phyloP scores from a whole-genome alignment of 64 coral and sea anemone genomes.

The Dendrophyllia cribrosa region DNA sequence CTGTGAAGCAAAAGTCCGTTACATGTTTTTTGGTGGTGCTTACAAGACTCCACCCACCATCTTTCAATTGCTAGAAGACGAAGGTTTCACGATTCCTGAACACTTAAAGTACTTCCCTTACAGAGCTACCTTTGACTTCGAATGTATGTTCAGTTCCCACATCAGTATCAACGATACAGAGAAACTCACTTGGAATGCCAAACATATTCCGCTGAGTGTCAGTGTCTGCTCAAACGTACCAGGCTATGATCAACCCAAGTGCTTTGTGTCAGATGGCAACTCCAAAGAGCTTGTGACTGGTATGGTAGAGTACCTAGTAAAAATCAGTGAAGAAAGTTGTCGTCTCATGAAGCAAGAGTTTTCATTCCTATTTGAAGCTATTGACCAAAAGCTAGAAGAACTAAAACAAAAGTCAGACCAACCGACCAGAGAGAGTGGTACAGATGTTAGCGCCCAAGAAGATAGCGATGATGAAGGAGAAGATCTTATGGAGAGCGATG shows the following conservation, averaged over 20 bases:
- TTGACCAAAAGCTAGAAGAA: slow-evolving; percentile 55
- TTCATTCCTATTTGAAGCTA: slow-evolving; percentile 22
- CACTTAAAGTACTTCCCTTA: slow-evolving; percentile 34
- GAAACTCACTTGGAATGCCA: background rate
- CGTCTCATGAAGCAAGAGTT: slow-evolving; percentile 28
- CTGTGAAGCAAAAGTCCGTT: no score
- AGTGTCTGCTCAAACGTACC: slow-evolving; percentile 20
- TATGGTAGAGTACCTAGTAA: slow-evolving; percentile 46
- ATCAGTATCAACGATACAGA: background rate
- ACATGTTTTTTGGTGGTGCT: background rate
- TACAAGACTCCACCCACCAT: slow-evolving; percentile 25
- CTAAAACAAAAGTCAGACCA: no score
- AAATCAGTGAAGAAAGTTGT: slow-evolving; percentile 55
- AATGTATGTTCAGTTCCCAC: background rate
- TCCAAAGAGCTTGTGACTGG: background rate
- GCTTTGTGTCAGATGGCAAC: background rate
- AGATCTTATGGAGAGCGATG: slow-evolving; percentile 48
- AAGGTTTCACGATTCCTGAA: slow-evolving; percentile 7
- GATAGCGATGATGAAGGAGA: slow-evolving; percentile 32
- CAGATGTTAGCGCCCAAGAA: background rate
- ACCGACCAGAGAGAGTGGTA: background rate
- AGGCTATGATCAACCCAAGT: background rate
- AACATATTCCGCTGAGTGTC: slow-evolving; percentile 25
- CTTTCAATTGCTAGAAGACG: slow-evolving; percentile 40
- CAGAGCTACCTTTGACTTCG: slow-evolving; percentile 44